Percentiles rank a stretch among this genome's conserved stretches.
These are phyloP conservation scores for Caenorhabditis afra DNA, from an alignment of 2,888 invertebrate genomes.

Conservation along the genomic window DNA sequence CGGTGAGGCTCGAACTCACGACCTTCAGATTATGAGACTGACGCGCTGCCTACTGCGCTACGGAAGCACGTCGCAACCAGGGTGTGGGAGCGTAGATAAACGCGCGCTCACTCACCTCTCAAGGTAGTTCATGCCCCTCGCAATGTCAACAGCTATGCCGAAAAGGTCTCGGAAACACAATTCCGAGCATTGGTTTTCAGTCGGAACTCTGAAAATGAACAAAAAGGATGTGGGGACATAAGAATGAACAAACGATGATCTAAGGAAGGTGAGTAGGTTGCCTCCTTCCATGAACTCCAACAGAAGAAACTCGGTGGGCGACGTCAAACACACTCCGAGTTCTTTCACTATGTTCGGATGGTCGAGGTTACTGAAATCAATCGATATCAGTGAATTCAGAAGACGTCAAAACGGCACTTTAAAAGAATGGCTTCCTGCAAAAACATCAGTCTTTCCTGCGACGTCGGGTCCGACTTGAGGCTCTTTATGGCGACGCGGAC, in stretches of 20 bases:
- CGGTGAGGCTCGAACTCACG: slow-evolving; percentile 95
- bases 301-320: slow-evolving; percentile 88
- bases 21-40: slow-evolving; percentile 94
- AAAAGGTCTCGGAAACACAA: slow-evolving; percentile 90
- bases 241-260: slow-evolving; percentile 82
- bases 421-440: slow-evolving; percentile 96
- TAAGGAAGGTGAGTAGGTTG: slow-evolving; percentile 91
- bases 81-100: not conserved
- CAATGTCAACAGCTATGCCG: slow-evolving; percentile 95
- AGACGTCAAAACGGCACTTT: slow-evolving; percentile 82
- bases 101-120: slow-evolving; percentile 87
- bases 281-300: slow-evolving; percentile 98
- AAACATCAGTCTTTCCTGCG: slow-evolving; percentile 90
- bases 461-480: slow-evolving; percentile 4
- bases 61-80: slow-evolving; percentile 83
- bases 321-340: slow-evolving; percentile 93
- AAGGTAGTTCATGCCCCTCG: slow-evolving; percentile 93
- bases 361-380: slow-evolving; percentile 89
- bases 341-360: slow-evolving; percentile 95
- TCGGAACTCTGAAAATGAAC: slow-evolving; percentile 47
- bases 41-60: slow-evolving; percentile 90
- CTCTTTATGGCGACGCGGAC: slow-evolving; percentile 90
- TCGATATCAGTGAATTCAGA: slow-evolving; percentile 87
- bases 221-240: not conserved
- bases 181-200: slow-evolving; percentile 49